Evolutionary conservation across 2,888 invertebrate genomes (phyloP).

Genomic region (Lasioglossum morio): DNA sequence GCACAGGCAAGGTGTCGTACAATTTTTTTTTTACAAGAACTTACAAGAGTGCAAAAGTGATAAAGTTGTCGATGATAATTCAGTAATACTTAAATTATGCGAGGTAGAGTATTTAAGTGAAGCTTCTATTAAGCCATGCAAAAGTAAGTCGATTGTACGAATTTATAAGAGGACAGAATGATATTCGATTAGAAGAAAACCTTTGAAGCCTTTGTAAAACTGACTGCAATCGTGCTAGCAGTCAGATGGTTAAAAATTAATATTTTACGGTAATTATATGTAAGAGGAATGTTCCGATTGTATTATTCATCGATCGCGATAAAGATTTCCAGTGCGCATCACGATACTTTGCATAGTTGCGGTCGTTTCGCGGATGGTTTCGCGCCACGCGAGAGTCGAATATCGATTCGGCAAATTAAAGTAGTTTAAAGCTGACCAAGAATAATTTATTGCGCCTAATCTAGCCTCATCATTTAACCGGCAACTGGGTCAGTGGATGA

Average conservation of each 20-base stretch:
- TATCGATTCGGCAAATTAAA: slow-evolving; percentile 50
- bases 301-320: neutral
- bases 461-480: slow-evolving; percentile 62
- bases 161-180: neutral
- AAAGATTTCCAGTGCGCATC: neutral
- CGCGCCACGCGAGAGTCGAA: neutral
- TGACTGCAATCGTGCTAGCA: neutral
- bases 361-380: neutral
- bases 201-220: neutral
- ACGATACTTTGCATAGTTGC: neutral
- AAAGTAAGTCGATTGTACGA: neutral
- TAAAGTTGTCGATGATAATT: neutral
- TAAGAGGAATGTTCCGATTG: neutral
- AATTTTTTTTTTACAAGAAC: neutral
- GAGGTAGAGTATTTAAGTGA: neutral
- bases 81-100: neutral
- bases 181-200: no score
- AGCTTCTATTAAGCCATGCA: neutral
- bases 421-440: slow-evolving; percentile 47
- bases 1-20: neutral
- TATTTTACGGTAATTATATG: neutral
- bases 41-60: neutral
- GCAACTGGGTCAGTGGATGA: slow-evolving; percentile 70
- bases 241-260: neutral
- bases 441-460: slow-evolving; percentile 67